Percentiles rank a stretch among this genome's conserved stretches.
phyloP scores from a whole-genome alignment of 1,140 invertebrate genomes.

The Drosophila eugracilis region DNA sequence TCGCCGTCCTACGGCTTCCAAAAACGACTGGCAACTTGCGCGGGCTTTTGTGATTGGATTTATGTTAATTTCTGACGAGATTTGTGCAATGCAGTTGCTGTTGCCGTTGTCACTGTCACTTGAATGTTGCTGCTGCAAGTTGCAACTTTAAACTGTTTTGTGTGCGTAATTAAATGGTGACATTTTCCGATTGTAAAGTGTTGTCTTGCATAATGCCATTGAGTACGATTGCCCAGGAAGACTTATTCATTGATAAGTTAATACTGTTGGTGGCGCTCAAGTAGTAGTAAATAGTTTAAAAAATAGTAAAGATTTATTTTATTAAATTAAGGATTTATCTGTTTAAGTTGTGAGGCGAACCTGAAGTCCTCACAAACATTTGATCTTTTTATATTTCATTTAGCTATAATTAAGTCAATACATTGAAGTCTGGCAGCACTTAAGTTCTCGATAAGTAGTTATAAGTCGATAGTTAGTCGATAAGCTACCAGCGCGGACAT shows the following conservation, averaged over 20 bases:
- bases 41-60: constrained; percentile 80
- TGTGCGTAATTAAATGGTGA: constrained; percentile 82
- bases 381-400: no score
- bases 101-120: constrained; percentile 58
- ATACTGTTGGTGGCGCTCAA: not conserved
- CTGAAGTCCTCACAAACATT: no score
- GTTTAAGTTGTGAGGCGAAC: no score
- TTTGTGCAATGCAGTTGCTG: constrained; percentile 72
- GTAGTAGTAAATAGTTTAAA: no score
- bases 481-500: no score
- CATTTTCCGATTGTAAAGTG: constrained; percentile 80
- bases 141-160: constrained; percentile 75
- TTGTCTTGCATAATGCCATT: constrained; percentile 30
- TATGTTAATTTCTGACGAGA: constrained; percentile 82
- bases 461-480: no score
- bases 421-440: no score
- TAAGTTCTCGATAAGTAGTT: no score
- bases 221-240: not conserved
- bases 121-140: constrained; percentile 68
- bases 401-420: no score
- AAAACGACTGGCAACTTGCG: constrained; percentile 44
- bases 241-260: constrained; percentile 21
- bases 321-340: no score
- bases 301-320: no score
- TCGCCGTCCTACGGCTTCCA: constrained; percentile 69